Conservation (phyloP, 2,797 vertebrate species). For the Ceryle rudis region DNA sequence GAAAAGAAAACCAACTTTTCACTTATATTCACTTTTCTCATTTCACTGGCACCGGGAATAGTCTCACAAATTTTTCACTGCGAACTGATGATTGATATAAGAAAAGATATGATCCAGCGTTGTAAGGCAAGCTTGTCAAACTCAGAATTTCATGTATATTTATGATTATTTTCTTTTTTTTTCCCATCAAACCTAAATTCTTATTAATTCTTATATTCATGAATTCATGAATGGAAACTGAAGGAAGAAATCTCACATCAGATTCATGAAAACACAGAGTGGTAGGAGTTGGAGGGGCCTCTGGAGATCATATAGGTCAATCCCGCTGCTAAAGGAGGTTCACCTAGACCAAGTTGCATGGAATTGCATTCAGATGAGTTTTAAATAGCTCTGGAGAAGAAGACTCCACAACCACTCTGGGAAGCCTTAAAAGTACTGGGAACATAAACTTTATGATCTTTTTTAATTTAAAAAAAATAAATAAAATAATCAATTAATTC, state of each 20-base stretch:
- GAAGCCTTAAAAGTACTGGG: too few species aligned
- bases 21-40: background rate
- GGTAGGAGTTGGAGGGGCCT: background rate
- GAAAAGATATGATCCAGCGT: background rate
- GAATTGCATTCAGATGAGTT: background rate
- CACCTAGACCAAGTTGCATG: background rate
- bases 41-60: background rate
- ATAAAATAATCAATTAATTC: too few species aligned
- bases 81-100: background rate
- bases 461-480: too few species aligned
- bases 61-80: background rate
- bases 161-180: background rate
- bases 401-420: too few species aligned
- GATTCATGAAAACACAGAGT: background rate
- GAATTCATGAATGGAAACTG: background rate
- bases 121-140: background rate
- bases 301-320: background rate
- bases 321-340: background rate
- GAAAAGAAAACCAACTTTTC: background rate
- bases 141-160: background rate
- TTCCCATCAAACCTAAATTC: background rate
- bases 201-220: background rate
- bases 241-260: background rate
- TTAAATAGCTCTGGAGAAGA: too few species aligned
- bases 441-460: too few species aligned